Evolutionary conservation across 2,888 invertebrate genomes (phyloP), one percentile per base, ranked within the genome.

Genomic region (Cataglyphis livida): DNA sequence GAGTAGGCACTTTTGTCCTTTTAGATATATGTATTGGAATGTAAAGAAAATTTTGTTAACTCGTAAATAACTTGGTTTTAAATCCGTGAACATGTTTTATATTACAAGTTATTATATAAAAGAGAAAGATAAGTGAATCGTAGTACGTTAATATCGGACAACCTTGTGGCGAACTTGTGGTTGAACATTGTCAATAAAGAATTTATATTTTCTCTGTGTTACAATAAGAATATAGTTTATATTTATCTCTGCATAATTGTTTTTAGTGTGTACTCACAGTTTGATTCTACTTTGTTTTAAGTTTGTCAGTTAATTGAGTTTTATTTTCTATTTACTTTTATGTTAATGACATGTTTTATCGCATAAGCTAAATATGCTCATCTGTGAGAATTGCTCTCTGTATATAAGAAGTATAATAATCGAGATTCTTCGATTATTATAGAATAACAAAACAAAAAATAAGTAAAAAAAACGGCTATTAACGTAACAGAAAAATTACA

Each of bases 1-100:
- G 66, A 66, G 70, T 81, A 88, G 88, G 89, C 88, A 88, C 87
- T 88, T 88, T 71, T 76, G 87, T 89, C 85, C 84, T 85, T 85
- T 78, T 48, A 79, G 59, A 44, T 87, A 73, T n/a, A 48, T 48
- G 76, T 12, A 83, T 61, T 81, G 82, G 76, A 88, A 88, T 88
- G 81, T 54, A 73, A 88, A 82, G 74, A 78, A 21, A 73, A 41
- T 51, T 35, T 12, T 71, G n/a, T 18, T 21, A 35, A 10, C 3
- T 71, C 51, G 9, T 25, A 73, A 57, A 48, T 28, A 21, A 74
- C n/a, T n/a, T 25, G 48, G 5, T 51, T 51, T 74, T 28, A 25
- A 12, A 15, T 28, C 48, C 10, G 44, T 68, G 48, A 48, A n/a
- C n/a, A 51, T 41, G 41, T 68, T 48, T 68, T 68, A 32, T 28